Evolutionary conservation across 2,888 invertebrate species (phyloP).

Genomic region (Laspeyria flexula): DNA sequence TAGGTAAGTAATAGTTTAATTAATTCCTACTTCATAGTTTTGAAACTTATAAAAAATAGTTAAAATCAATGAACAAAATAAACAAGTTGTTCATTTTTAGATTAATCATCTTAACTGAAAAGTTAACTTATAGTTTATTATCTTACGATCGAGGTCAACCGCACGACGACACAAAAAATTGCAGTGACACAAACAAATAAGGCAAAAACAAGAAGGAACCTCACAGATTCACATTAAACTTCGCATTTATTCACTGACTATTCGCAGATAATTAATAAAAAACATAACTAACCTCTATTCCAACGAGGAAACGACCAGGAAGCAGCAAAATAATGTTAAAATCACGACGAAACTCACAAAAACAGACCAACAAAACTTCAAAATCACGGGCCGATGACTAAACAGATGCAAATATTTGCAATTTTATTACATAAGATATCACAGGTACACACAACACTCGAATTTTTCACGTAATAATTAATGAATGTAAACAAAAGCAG

Average conservation of each 20-base stretch:
- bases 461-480: slow-evolving; percentile 24
- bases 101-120: slow-evolving; percentile 38
- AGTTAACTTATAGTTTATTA: slow-evolving; percentile 30
- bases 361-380: slow-evolving; percentile 51
- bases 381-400: slow-evolving; percentile 47
- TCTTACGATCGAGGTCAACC: slow-evolving; percentile 60
- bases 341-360: slow-evolving; percentile 37
- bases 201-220: slow-evolving; percentile 45
- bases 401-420: slow-evolving; percentile 42
- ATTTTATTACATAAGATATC: slow-evolving; percentile 49
- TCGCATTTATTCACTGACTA: slow-evolving; percentile 25
- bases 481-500: slow-evolving; percentile 44
- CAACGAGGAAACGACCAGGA: slow-evolving; percentile 13
- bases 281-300: slow-evolving; percentile 29
- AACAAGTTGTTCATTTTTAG: slow-evolving; percentile 23
- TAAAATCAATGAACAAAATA: background rate
- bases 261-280: slow-evolving; percentile 18
- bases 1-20: no score
- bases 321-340: slow-evolving; percentile 17
- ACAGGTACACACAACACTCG: slow-evolving; percentile 60
- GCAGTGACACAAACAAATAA: slow-evolving; percentile 60
- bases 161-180: slow-evolving; percentile 51
- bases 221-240: slow-evolving; percentile 13
- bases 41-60: background rate
- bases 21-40: no score